Evolutionary conservation across 2,797 vertebrate species (phyloP).

Genomic region (Cyclopterus lumpus): DNA sequence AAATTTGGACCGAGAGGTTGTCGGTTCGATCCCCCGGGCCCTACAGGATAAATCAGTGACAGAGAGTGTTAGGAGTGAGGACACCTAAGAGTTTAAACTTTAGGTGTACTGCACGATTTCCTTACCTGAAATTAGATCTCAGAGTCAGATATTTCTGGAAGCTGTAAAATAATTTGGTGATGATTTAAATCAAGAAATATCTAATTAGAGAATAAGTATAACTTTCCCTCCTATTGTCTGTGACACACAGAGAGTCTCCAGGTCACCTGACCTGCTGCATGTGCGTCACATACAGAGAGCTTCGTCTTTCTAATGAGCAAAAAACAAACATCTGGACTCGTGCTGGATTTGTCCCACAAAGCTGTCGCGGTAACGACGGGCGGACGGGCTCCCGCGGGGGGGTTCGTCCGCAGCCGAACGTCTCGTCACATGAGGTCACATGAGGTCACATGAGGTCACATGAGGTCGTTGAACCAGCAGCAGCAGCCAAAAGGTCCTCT

Average conservation of each 20-base stretch:
- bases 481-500: background rate
- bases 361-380: background rate
- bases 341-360: conserved; percentile 54
- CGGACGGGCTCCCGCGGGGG: conserved; percentile 5
- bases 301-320: background rate
- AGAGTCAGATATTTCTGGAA: too few species aligned
- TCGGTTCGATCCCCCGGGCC: background rate
- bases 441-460: too few species aligned
- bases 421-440: conserved; percentile 35
- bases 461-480: conserved; percentile 10
- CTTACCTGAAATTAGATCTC: too few species aligned
- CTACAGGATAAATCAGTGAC: background rate
- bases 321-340: background rate
- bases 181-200: too few species aligned
- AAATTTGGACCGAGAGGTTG: background rate
- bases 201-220: background rate
- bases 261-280: background rate
- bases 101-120: too few species aligned
- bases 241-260: background rate
- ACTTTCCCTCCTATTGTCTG: too few species aligned
- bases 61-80: too few species aligned
- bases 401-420: conserved; percentile 25
- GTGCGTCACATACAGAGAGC: background rate
- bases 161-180: too few species aligned
- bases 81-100: too few species aligned